Conservation (phyloP, 2,888 invertebrate species). For the Drosophila setosimentum region DNA sequence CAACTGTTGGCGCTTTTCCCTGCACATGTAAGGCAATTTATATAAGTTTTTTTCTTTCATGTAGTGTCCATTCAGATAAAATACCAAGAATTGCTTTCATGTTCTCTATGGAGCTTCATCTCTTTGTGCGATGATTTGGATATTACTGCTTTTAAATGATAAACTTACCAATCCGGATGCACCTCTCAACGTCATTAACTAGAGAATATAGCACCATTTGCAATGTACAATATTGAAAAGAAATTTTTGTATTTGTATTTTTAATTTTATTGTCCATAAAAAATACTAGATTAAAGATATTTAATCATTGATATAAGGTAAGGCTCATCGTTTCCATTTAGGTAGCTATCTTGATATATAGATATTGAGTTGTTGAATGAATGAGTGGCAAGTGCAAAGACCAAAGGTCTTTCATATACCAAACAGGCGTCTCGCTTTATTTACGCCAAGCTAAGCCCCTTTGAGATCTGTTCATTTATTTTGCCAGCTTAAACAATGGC, state of each 20-base stretch:
- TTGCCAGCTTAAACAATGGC: slow-evolving; percentile 33
- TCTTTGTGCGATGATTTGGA: slow-evolving; percentile 51
- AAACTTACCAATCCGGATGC: background rate
- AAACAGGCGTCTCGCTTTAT: slow-evolving; percentile 15
- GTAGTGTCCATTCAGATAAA: slow-evolving; percentile 20
- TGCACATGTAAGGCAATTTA: slow-evolving; percentile 6
- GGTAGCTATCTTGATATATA: background rate
- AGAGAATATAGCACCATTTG: background rate
- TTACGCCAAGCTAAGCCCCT: slow-evolving; percentile 19
- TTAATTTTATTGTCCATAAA: background rate
- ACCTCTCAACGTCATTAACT: background rate
- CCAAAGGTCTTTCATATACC: slow-evolving; percentile 3
- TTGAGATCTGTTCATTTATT: slow-evolving; percentile 11
- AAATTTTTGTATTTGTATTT: background rate
- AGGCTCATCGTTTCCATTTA: background rate
- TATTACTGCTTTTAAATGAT: slow-evolving; percentile 18
- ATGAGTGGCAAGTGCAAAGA: slow-evolving; percentile 14
- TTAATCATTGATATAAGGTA: background rate
- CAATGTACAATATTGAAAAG: background rate
- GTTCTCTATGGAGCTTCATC: background rate
- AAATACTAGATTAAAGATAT: background rate
- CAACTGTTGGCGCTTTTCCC: slow-evolving; percentile 26
- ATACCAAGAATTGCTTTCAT: slow-evolving; percentile 11
- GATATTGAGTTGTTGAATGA: background rate
- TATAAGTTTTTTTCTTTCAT: slow-evolving; percentile 26